Base-by-base conservation (phyloP, 2,888 invertebrate genomes). In the Heteromyza rotundicornis region DNA sequence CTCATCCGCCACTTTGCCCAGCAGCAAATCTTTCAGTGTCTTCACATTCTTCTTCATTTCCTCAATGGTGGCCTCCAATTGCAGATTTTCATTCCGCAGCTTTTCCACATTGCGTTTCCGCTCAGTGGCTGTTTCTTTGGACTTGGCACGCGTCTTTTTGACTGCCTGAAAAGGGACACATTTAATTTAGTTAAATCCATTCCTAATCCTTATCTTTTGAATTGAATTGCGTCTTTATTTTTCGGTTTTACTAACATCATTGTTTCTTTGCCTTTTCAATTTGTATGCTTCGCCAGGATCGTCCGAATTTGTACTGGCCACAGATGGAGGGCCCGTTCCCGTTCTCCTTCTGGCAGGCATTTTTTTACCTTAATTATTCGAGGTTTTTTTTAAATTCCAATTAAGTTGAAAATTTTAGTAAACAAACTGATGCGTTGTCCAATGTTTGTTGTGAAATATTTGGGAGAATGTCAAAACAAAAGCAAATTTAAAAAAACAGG, bases 291-390 rank as follows among this genome's bases (percentile, higher is more conserved):
- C 65, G 5, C 72, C 70, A 47, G 66, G 68, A 47, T 73, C 73
- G 59, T 73, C 76, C 24, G 80, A 77, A 70, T 72, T 73, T 16
- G 71, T 70, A 32, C 72, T 73, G 19, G 64, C 63, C 61, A 62
- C 50, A 19, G 23, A 14, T 32, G 44, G 22, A 50, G 70, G 50
- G 12, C 64, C 57, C 53, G 53, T 70, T 57, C 68, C 68, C 74
- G 78, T 77, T 62, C 76, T 82, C 59, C 77, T 79, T 54, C 71
- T 79, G 22, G 81, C 78, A 67, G 83, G 80, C 82, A 82, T 82
- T 60, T 69, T 81, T 16, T 74, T 76, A 61, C 71, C n/a, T n/a
- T 78, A 55, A 79, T 77, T 71, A 78, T 77, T 65, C 70, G 80
- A 63, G 72, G 80, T 56, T 76, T 74, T 79, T 75, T 77, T 69